phyloP scores from a whole-genome alignment of 2,888 invertebrate species.

The Pyrocoelia pectoralis region DNA sequence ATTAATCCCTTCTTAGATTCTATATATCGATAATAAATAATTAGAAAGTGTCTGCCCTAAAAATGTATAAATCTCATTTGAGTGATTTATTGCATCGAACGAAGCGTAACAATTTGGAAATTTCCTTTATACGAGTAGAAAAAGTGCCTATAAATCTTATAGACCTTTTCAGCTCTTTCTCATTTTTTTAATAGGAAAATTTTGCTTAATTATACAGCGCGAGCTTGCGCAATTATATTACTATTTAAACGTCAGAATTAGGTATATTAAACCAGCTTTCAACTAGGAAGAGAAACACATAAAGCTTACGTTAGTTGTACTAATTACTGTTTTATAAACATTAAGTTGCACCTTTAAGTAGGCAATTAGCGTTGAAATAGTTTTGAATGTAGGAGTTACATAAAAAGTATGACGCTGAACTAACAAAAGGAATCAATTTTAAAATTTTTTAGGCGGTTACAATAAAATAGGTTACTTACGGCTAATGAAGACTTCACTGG shows the following conservation, averaged over 20 bases:
- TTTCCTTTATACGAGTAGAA: not conserved
- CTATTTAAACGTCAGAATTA: too few relatives aligned
- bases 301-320: not conserved
- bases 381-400: not conserved
- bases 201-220: not conserved
- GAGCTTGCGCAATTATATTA: too few relatives aligned
- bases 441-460: not conserved
- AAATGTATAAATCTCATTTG: not conserved
- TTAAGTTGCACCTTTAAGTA: not conserved
- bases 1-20: not conserved
- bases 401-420: too few relatives aligned
- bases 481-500: not conserved
- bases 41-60: not conserved
- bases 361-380: not conserved
- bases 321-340: not conserved
- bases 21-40: not conserved
- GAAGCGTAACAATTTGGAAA: not conserved
- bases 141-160: constrained; percentile 1
- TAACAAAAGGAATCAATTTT: too few relatives aligned
- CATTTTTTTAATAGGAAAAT: not conserved
- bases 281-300: too few relatives aligned
- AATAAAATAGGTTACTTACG: not conserved
- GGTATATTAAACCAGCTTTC: too few relatives aligned
- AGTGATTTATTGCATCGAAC: not conserved
- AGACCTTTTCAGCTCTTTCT: not conserved